These are phyloP conservation scores for Bovichtus variegatus DNA, from an alignment of 2,797 vertebrate species.

Conservation along the genomic window DNA sequence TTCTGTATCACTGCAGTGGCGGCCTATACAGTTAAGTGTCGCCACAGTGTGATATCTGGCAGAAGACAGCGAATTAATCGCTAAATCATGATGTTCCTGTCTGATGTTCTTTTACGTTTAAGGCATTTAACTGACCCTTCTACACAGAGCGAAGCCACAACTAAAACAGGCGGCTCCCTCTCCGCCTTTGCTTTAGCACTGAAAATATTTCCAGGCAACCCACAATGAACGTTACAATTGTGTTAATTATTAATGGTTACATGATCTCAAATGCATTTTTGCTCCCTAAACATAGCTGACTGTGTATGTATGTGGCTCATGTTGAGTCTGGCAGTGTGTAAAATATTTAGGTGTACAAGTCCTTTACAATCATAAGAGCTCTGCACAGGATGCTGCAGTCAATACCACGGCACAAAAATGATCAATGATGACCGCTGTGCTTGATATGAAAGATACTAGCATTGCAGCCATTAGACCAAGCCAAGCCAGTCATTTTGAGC, in stretches of 20 bases:
- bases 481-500: conserved; percentile 54
- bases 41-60: conserved; percentile 46
- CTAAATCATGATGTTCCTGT: conserved; percentile 53
- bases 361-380: conserved; percentile 31
- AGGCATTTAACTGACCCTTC: conserved; percentile 50
- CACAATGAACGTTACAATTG: conserved; percentile 49
- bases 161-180: conserved; percentile 32
- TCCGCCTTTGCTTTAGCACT: conserved; percentile 43
- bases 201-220: conserved; percentile 43
- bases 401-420: conserved; percentile 36
- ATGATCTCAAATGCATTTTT: conserved; percentile 70
- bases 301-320: conserved; percentile 30
- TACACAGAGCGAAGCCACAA: conserved; percentile 8
- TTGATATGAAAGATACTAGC: conserved; percentile 57
- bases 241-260: conserved; percentile 67
- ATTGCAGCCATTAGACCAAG: conserved; percentile 50
- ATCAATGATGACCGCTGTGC: conserved; percentile 49
- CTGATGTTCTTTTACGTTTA: conserved; percentile 39
- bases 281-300: conserved; percentile 48
- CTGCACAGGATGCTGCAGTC: conserved; percentile 46
- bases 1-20: conserved; percentile 59
- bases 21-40: conserved; percentile 51
- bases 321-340: conserved; percentile 36
- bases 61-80: conserved; percentile 43
- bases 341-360: conserved; percentile 59